Conservation (phyloP, 2,888 invertebrate genomes). For the Tenthredo notha region DNA sequence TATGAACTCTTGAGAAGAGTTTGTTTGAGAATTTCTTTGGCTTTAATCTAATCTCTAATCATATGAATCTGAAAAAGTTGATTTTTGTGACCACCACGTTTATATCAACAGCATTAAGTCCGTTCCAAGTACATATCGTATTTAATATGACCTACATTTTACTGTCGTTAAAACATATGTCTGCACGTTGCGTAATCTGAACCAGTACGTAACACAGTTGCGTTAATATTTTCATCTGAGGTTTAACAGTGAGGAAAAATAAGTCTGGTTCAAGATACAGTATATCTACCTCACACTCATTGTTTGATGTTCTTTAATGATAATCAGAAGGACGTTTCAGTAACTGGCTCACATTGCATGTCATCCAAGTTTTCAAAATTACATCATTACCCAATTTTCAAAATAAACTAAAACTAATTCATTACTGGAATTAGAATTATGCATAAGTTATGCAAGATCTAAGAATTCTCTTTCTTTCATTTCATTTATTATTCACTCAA, state of each 20-base stretch:
- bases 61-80: neutral
- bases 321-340: neutral
- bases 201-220: neutral
- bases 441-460: neutral
- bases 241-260: neutral
- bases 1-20: neutral
- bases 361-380: neutral
- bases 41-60: neutral
- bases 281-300: neutral
- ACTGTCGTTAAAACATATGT: neutral
- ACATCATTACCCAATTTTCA: neutral
- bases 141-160: neutral
- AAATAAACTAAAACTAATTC: neutral
- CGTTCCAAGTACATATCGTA: conserved; percentile 7
- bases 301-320: neutral
- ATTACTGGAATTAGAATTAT: neutral
- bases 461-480: neutral
- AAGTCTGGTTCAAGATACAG: neutral
- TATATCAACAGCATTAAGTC: neutral
- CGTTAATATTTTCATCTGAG: neutral
- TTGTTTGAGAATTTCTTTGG: neutral
- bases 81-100: neutral
- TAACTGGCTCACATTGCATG: conserved; percentile 11
- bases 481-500: neutral
- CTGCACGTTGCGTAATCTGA: neutral